Evolutionary conservation across 2,888 invertebrate species (phyloP).

Genomic region (Osmoderma eremita): DNA sequence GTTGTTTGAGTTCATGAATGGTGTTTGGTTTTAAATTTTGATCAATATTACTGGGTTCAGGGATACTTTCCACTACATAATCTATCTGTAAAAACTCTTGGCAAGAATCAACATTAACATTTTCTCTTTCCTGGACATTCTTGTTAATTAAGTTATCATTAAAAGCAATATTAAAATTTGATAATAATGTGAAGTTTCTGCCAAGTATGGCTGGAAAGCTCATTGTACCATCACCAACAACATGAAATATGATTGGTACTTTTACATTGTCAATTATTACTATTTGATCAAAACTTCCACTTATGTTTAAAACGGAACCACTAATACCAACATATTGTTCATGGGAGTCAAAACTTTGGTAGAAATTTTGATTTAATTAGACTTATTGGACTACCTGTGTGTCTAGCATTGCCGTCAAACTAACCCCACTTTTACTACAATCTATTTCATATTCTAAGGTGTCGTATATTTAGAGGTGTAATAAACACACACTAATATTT

Average conservation of each 20-base stretch:
- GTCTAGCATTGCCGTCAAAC: not conserved
- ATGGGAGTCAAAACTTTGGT: not conserved
- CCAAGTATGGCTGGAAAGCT: no score
- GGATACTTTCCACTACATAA: not conserved
- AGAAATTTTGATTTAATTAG: not conserved
- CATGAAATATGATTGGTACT: no score
- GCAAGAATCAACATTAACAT: not conserved
- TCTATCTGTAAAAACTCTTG: not conserved
- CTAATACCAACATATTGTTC: not conserved
- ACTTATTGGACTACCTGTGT: conserved; percentile 22
- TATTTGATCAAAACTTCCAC: no score
- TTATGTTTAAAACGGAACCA: not conserved
- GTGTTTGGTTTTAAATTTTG: not conserved
- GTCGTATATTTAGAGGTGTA: not conserved
- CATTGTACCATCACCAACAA: no score
- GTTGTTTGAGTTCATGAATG: not conserved
- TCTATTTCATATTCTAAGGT: not conserved
- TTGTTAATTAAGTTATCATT: not conserved
- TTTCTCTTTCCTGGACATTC: not conserved
- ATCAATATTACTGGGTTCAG: not conserved
- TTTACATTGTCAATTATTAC: no score
- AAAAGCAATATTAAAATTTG: not conserved
- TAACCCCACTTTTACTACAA: not conserved
- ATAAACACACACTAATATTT: no score
- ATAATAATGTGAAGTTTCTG: no score